Evolutionary conservation across 2,797 vertebrate species (phyloP).

Genomic region (Gephyroberyx darwinii): DNA sequence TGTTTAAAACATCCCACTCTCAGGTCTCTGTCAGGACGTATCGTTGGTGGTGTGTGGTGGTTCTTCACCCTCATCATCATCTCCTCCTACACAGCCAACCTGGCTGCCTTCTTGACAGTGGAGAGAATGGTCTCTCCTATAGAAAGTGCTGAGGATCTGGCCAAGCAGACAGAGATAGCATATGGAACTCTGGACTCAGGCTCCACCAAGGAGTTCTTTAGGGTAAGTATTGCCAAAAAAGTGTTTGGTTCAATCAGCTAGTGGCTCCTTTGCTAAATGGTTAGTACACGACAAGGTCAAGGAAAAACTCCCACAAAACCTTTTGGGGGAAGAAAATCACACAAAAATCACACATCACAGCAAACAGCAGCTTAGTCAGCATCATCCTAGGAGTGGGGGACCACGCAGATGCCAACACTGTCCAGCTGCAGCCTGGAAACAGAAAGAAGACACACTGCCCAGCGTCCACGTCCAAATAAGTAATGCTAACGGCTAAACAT

Average conservation of each 20-base stretch:
- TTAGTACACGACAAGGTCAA: too few relatives aligned
- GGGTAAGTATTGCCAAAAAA: conserved; percentile 86
- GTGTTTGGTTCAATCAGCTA: conserved; percentile 9
- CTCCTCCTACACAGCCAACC: conserved; percentile 99
- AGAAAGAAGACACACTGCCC: too few relatives aligned
- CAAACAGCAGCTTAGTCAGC: too few relatives aligned
- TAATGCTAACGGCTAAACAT: conserved; percentile 24
- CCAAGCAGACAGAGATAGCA: conserved; percentile 99
- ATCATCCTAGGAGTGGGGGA: too few relatives aligned
- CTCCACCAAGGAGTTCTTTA: conserved; percentile 99
- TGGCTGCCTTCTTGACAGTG: conserved; percentile 99
- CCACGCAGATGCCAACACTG: too few relatives aligned
- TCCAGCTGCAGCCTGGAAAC: too few relatives aligned
- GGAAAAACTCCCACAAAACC: too few relatives aligned
- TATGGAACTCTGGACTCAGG: conserved; percentile 99
- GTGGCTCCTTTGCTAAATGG: conserved; percentile 3
- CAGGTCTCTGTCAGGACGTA: conserved; percentile 98
- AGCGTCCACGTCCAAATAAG: conserved; percentile 1
- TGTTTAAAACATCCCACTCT: conserved; percentile 40
- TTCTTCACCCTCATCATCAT: conserved; percentile 99
- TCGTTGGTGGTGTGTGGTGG: conserved; percentile 99
- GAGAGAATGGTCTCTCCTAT: conserved; percentile 99
- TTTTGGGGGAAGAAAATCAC: too few relatives aligned
- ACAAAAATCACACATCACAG: too few relatives aligned
- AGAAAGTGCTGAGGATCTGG: conserved; percentile 98